Conservation (phyloP, 2,888 invertebrate genomes). For the Cosmorhoe ocellata region DNA sequence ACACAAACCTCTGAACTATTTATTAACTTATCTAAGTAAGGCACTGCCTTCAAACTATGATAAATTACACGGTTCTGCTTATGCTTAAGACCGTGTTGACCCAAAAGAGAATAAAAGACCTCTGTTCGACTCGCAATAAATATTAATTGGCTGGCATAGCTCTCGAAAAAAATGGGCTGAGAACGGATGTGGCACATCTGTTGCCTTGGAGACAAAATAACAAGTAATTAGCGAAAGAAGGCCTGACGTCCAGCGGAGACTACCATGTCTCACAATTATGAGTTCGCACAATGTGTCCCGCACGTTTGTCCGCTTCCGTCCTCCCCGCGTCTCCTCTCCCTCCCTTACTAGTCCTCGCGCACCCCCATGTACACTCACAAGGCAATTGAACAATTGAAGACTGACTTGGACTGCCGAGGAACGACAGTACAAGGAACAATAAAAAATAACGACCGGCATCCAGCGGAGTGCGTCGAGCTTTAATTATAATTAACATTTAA, state of each 20-base stretch:
- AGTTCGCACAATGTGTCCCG: conserved; percentile 78
- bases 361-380: conserved; percentile 36
- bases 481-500: conserved; percentile 38
- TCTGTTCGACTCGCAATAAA: conserved; percentile 29
- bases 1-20: too few species aligned
- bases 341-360: conserved; percentile 30
- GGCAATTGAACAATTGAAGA: conserved; percentile 45
- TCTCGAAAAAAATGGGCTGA: conserved; percentile 44
- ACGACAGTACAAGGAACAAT: conserved; percentile 26
- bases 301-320: conserved; percentile 69
- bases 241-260: conserved; percentile 48
- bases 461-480: conserved; percentile 24
- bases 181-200: conserved; percentile 80
- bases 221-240: conserved; percentile 74
- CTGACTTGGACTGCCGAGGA: conserved; percentile 27
- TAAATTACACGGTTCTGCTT: too few species aligned
- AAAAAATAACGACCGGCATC: conserved; percentile 28
- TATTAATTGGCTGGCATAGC: conserved; percentile 40
- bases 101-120: conserved; percentile 31
- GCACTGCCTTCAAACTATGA: conserved; percentile 42
- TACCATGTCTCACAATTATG: conserved; percentile 35
- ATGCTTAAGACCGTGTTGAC: too few species aligned
- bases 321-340: conserved; percentile 26
- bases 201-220: conserved; percentile 73
- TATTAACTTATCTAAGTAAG: conserved; percentile 20